These are phyloP conservation scores for Falco cherrug DNA, from an alignment of 2,797 vertebrate species.

Conservation along the genomic window DNA sequence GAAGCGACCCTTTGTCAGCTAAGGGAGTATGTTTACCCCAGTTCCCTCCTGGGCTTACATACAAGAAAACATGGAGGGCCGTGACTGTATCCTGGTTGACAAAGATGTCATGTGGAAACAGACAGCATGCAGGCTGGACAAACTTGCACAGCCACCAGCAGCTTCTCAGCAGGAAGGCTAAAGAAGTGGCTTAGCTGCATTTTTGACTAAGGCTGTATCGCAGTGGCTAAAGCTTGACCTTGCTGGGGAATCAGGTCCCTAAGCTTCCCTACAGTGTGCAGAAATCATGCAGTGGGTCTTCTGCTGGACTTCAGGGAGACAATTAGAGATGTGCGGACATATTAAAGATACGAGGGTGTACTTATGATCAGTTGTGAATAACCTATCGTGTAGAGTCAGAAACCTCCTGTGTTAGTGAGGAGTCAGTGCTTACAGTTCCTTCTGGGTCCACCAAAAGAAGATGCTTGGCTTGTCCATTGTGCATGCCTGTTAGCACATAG, in stretches of 20 bases:
- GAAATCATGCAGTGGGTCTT: not conserved
- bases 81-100: not conserved
- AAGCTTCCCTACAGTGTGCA: not conserved
- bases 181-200: not conserved
- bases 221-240: not conserved
- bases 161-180: not conserved
- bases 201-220: not conserved
- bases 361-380: not conserved
- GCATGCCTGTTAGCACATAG: constrained; percentile 95
- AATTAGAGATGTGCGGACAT: not conserved
- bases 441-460: constrained; percentile 95
- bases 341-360: not conserved
- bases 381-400: not conserved
- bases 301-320: not conserved
- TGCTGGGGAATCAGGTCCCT: not conserved
- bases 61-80: not conserved
- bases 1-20: not conserved
- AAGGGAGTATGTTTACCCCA: not conserved
- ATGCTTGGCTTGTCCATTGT: constrained; percentile 93
- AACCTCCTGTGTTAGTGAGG: not conserved
- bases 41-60: not conserved
- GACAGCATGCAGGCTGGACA: fast-evolving
- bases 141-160: not conserved
- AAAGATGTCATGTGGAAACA: not conserved
- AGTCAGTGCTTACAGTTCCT: constrained; percentile 88